Percentiles rank a stretch among this genome's conserved stretches.
phyloP scores from a whole-genome alignment of 2,113 vertebrate genomes.

The Sclerurus mexicanus region DNA sequence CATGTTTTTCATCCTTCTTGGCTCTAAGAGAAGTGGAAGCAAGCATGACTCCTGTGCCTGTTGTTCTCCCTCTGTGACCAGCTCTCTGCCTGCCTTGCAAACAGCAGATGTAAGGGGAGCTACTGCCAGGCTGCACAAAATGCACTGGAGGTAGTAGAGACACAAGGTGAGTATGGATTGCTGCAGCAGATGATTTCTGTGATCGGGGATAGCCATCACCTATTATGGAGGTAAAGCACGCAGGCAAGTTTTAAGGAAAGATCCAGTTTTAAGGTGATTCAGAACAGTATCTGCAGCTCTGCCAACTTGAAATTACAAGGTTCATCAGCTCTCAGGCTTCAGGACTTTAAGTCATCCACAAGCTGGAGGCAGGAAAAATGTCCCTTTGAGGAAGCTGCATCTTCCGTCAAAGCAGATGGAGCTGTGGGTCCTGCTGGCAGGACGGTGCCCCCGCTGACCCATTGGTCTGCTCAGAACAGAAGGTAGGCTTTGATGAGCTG shows the following conservation, averaged over 20 bases:
- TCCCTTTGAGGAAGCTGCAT: neutral
- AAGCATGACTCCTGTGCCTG: neutral
- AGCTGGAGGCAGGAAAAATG: neutral
- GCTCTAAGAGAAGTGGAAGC: neutral
- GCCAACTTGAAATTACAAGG: neutral
- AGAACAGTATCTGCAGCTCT: neutral
- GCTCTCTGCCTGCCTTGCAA: neutral
- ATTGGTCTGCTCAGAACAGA: fast-evolving
- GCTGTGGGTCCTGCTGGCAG: neutral
- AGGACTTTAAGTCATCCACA: neutral
- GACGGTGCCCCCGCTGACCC: neutral
- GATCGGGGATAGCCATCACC: neutral
- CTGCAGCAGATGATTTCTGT: neutral
- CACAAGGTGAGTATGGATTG: neutral
- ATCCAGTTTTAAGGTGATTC: neutral
- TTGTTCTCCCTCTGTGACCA: neutral
- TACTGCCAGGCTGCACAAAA: neutral
- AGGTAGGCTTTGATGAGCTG: neutral
- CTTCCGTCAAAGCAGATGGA: neutral
- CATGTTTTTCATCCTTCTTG: neutral
- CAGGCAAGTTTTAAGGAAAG: neutral
- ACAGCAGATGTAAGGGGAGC: neutral
- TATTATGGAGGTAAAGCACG: neutral
- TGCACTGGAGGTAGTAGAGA: neutral
- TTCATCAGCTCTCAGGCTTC: neutral